Conservation (phyloP, 2,113 vertebrate genomes). For the Chascanopsetta lugubris region DNA sequence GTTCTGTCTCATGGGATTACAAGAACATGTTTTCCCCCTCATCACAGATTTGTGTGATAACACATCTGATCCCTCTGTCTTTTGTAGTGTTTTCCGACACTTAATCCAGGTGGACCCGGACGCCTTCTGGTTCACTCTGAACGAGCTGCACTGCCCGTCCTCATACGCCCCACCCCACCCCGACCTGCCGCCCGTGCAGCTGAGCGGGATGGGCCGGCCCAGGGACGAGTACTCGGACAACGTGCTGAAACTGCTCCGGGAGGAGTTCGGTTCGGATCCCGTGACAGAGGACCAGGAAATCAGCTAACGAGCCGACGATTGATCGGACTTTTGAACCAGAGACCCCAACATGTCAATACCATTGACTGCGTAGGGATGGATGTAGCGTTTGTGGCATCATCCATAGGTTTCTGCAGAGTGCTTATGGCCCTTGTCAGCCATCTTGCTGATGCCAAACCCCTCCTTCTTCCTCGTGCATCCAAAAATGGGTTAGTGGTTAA, state of each 20-base stretch:
- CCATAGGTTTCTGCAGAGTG: too few species aligned
- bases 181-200: constrained; percentile 78
- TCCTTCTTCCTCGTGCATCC: too few species aligned
- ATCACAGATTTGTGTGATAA: constrained; percentile 11
- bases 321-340: constrained; percentile 14
- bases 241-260: constrained; percentile 81
- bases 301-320: constrained; percentile 10
- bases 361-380: too few species aligned
- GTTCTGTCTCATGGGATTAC: constrained; percentile 36
- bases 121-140: constrained; percentile 87
- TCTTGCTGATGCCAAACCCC: too few species aligned
- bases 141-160: constrained; percentile 80
- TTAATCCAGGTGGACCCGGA: constrained; percentile 88
- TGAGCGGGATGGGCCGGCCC: constrained; percentile 65
- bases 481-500: too few species aligned
- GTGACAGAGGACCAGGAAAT: background rate
- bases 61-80: too few species aligned
- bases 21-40: constrained; percentile 6
- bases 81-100: constrained; percentile 90
- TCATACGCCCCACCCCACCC: constrained; percentile 77
- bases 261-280: constrained; percentile 60
- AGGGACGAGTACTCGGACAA: constrained; percentile 84
- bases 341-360: constrained; percentile 5
- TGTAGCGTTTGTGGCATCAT: too few species aligned
- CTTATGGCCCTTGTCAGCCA: too few species aligned